Evolutionary conservation across 2,113 vertebrate genomes (phyloP).

Genomic region (Neoarius graeffei): DNA sequence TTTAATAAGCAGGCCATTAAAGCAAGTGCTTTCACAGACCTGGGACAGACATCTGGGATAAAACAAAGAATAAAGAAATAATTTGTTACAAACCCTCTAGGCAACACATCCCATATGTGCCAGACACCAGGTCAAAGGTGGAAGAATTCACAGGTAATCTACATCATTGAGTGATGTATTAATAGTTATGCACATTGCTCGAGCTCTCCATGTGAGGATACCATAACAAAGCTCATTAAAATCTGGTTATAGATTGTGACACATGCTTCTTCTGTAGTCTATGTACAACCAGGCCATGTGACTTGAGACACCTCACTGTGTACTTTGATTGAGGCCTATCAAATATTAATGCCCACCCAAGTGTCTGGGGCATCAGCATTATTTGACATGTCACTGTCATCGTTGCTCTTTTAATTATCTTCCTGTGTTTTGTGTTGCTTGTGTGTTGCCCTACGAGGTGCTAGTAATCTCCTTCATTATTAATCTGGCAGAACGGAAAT

Average conservation of each 20-base stretch:
- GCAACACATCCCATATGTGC: neutral
- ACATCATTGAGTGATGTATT: constrained; percentile 51
- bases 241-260: constrained; percentile 36
- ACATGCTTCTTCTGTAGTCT: constrained; percentile 36
- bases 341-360: constrained; percentile 73
- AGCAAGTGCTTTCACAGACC: neutral
- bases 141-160: constrained; percentile 37
- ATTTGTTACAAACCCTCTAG: neutral
- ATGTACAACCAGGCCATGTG: constrained; percentile 14
- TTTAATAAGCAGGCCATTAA: neutral
- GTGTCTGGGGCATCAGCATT: constrained; percentile 61
- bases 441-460: constrained; percentile 64
- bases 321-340: constrained; percentile 65
- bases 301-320: constrained; percentile 37
- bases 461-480: constrained; percentile 76
- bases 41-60: neutral
- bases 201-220: constrained; percentile 35
- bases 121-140: constrained; percentile 18
- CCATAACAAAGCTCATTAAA: constrained; percentile 57
- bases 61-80: neutral
- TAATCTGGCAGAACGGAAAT: constrained; percentile 72
- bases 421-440: constrained; percentile 69
- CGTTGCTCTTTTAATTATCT: constrained; percentile 70
- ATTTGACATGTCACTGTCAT: constrained; percentile 60
- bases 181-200: constrained; percentile 47